phyloP scores from a whole-genome alignment of 2,888 invertebrate genomes.

The Ethmia dodecea region DNA sequence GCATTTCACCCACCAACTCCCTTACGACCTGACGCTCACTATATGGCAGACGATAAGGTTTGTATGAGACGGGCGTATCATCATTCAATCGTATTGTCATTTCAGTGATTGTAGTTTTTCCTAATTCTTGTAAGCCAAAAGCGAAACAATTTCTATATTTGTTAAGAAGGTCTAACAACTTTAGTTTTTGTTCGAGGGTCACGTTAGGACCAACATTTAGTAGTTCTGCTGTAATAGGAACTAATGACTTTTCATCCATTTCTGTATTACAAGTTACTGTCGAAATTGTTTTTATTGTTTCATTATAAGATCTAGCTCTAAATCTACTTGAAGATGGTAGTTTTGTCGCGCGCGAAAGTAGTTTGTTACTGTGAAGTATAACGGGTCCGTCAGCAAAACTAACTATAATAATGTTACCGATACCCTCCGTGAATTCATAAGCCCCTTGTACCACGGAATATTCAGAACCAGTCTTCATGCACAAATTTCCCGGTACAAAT shows the following conservation, averaged over 20 bases:
- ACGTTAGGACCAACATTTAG: slow-evolving; percentile 2
- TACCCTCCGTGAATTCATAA: slow-evolving; percentile 2
- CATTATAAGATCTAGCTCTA: no score
- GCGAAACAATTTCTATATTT: slow-evolving; percentile 1
- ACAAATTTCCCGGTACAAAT: slow-evolving; percentile 1
- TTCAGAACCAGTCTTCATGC: not conserved
- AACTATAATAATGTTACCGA: slow-evolving; percentile 1
- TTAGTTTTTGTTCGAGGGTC: not conserved
- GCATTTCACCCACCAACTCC: slow-evolving; percentile 6
- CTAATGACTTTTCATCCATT: slow-evolving; percentile 1
- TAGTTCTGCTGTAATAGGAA: not conserved
- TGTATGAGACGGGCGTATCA: not conserved
- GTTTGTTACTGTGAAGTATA: not conserved
- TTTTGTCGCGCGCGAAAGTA: slow-evolving; percentile 1
- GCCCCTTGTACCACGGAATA: slow-evolving; percentile 4
- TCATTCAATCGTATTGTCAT: slow-evolving; percentile 1
- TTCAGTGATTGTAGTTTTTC: not conserved
- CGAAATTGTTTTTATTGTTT: not conserved
- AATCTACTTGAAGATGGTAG: not conserved
- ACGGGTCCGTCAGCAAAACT: not conserved
- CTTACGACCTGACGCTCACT: slow-evolving; percentile 1
- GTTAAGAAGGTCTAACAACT: not conserved
- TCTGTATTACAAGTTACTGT: slow-evolving; percentile 1
- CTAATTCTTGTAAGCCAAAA: slow-evolving; percentile 1
- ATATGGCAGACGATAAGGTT: slow-evolving; percentile 1